Base-by-base conservation (phyloP, 1,140 invertebrate species). In the Drosophila sulfurigaster region DNA sequence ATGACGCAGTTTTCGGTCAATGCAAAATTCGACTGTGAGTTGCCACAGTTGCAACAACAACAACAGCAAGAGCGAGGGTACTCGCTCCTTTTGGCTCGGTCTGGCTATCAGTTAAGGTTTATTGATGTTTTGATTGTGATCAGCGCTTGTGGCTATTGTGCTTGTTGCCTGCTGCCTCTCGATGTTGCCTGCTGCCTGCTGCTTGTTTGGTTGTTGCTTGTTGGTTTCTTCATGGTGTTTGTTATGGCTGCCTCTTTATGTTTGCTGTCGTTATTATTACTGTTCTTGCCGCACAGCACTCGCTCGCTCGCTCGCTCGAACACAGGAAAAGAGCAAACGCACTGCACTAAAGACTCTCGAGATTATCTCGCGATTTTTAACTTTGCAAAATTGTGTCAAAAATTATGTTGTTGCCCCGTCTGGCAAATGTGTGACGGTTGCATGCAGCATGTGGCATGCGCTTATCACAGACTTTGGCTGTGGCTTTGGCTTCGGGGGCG, bases 61-160 rank as follows among this genome's bases (percentile, higher is more conserved):
- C 43, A 8, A 13, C 30, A 38, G 45, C 46, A 35, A 10, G 0
- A 35, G 4, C 5, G 30, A 10, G 20, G 54, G n/a, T 1, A 15
- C 48, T 41, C 54, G 59, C 54, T 57, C 32, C 52, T 54, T 56
- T 75, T 51, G 41, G 52, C 54, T 62, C 54, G 57, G 43, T 13
- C 67, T 63, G 72, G 56, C 60, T 83, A 91, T 83, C 88, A 88
- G 88, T 91, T 91, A 91, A 90, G 88, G 88, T 91, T 91, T 91
- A 91, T 91, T 91, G 88, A 91, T 91, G 88, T 91, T 91, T 91
- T 89, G 88, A 91, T 91, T 91, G 78, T 59, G 81, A 91, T 91
- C 89, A 81, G 65, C 56, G 89, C 87, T 78, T 75, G 78, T 58
- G 87, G 87, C 82, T 75, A 76, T 90, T 68, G 63, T 49, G 35